phyloP scores from a whole-genome alignment of 1,140 invertebrate genomes.

The Eulimnadia texana region DNA sequence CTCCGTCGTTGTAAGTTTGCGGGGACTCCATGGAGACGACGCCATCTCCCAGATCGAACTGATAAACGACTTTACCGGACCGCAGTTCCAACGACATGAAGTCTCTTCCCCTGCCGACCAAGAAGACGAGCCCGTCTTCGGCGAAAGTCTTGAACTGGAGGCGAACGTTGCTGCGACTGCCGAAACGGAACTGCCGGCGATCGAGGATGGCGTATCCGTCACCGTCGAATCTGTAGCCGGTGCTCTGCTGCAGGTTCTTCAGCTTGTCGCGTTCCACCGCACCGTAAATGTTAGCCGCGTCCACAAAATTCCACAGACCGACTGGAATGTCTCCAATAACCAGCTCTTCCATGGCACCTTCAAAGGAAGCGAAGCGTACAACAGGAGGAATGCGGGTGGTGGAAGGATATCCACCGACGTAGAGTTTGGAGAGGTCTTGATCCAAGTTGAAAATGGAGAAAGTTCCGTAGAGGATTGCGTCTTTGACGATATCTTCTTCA shows the following conservation, averaged over 20 bases:
- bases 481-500: slow-evolving; percentile 36
- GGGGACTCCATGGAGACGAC: slow-evolving; percentile 37
- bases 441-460: slow-evolving; percentile 76
- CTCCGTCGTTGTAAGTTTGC: slow-evolving; percentile 58
- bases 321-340: slow-evolving; percentile 73
- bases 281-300: slow-evolving; percentile 54
- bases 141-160: slow-evolving; percentile 75
- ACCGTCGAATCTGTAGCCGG: slow-evolving; percentile 71
- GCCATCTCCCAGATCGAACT: slow-evolving; percentile 50
- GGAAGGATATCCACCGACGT: slow-evolving; percentile 71
- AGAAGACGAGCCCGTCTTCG: slow-evolving; percentile 71
- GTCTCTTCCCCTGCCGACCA: slow-evolving; percentile 53
- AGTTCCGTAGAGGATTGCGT: slow-evolving; percentile 44
- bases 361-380: slow-evolving; percentile 56
- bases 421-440: slow-evolving; percentile 66
- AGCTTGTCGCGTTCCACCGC: slow-evolving; percentile 54
- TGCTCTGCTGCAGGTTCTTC: slow-evolving; percentile 41
- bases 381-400: slow-evolving; percentile 34
- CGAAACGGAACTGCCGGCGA: slow-evolving; percentile 37
- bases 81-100: slow-evolving; percentile 74
- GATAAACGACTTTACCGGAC: slow-evolving; percentile 55
- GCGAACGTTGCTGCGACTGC: slow-evolving; percentile 40
- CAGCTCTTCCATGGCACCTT: slow-evolving; percentile 80
- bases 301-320: slow-evolving; percentile 88
- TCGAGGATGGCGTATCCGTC: slow-evolving; percentile 61